These are phyloP conservation scores for Desmophyllum pertusum DNA, from an alignment of 92 coral and sea anemone species.

Conservation along the genomic window DNA sequence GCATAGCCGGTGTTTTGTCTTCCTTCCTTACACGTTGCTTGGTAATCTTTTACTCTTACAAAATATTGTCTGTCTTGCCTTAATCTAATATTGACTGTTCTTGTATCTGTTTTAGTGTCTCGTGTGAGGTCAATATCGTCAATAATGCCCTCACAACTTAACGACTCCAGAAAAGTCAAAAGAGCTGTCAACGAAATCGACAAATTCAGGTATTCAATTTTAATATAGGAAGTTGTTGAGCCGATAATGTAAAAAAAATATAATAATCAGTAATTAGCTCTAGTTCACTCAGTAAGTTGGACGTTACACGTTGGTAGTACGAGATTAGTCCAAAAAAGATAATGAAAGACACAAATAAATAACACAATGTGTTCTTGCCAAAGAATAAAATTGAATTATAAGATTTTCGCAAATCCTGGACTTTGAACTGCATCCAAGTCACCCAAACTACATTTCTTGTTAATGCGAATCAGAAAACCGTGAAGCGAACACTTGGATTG, in stretches of 20 bases:
- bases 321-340: not conserved
- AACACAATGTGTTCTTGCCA: not conserved
- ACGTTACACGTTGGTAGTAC: too few relatives aligned
- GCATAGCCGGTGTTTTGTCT: not conserved
- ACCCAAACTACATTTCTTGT: not conserved
- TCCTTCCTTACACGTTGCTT: not conserved
- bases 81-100: not conserved
- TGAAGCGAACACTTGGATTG: too few relatives aligned
- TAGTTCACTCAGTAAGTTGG: too few relatives aligned
- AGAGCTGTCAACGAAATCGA: constrained; percentile 95
- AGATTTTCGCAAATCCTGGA: not conserved
- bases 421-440: too few relatives aligned
- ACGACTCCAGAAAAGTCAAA: constrained; percentile 88
- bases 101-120: constrained; percentile 62
- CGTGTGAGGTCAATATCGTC: constrained; percentile 92
- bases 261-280: too few relatives aligned
- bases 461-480: too few relatives aligned
- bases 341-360: not conserved
- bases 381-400: not conserved
- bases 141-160: constrained; percentile 92
- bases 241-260: not conserved
- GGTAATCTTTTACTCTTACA: not conserved
- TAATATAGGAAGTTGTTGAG: not conserved
- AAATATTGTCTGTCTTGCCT: not conserved
- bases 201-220: constrained; percentile 88